Percentiles rank a stretch among this genome's conserved stretches.
Conservation (phyloP, 2,113 vertebrate species). For the Hydrochoerus hydrochaeris region DNA sequence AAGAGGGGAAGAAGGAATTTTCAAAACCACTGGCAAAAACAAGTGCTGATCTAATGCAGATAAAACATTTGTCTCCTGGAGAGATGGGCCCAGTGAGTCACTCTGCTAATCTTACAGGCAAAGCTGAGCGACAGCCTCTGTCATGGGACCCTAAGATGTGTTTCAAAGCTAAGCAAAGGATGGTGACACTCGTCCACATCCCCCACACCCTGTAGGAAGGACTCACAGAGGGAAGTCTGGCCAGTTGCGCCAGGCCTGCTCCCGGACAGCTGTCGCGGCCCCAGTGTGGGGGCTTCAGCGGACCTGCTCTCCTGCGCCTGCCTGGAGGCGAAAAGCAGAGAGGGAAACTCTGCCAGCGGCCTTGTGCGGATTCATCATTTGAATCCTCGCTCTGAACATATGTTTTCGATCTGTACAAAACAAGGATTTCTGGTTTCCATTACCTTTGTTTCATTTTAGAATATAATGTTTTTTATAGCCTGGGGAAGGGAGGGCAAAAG, state of each 20-base stretch:
- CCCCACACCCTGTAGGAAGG: background rate
- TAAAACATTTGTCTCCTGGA: background rate
- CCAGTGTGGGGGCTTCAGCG: background rate
- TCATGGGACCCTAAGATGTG: background rate
- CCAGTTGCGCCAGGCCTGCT: background rate
- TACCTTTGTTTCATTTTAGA: constrained; percentile 85
- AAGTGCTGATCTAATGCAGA: background rate
- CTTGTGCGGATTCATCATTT: constrained; percentile 76
- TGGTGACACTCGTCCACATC: background rate
- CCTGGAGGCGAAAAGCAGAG: constrained; percentile 28
- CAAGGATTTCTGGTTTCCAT: constrained; percentile 84
- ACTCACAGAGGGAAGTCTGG: background rate
- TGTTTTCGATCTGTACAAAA: constrained; percentile 85
- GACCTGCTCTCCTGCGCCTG: background rate
- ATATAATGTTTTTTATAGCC: constrained; percentile 82
- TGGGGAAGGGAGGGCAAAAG: constrained; percentile 77
- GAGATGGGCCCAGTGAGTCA: background rate
- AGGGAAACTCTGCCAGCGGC: constrained; percentile 69
- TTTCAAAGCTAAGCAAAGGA: background rate
- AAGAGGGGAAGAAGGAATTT: constrained; percentile 3
- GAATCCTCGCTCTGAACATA: constrained; percentile 80
- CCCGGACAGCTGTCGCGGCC: background rate
- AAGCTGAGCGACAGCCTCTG: background rate
- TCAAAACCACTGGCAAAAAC: constrained; percentile 12
- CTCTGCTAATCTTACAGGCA: background rate